These are phyloP conservation scores for Tupiocoris notatus DNA, from an alignment of 2,888 invertebrate genomes.

Conservation along the genomic window DNA sequence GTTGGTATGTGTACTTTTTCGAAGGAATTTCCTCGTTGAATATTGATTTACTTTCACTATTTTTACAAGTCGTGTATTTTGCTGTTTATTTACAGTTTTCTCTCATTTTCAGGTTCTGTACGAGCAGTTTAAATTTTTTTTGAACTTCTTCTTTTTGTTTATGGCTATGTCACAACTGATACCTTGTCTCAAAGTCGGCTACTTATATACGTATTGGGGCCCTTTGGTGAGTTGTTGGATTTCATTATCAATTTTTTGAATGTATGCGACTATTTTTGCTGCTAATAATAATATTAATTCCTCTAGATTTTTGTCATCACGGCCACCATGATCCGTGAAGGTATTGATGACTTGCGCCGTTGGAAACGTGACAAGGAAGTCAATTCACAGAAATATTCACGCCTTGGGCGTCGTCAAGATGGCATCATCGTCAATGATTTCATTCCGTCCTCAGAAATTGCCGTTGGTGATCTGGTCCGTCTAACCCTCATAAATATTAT, in stretches of 20 bases:
- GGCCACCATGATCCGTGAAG: conserved; percentile 95
- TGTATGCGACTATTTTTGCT: too few relatives aligned
- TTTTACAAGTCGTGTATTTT: too few relatives aligned
- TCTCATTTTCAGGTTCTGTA: conserved; percentile 69
- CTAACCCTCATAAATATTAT: too few relatives aligned
- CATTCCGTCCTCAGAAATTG: conserved; percentile 82
- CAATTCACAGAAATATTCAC: conserved; percentile 88
- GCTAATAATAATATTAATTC: too few relatives aligned
- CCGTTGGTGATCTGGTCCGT: conserved; percentile 73
- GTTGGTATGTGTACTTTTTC: conserved; percentile 54
- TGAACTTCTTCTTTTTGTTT: conserved; percentile 95
- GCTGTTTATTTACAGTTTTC: neutral
- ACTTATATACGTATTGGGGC: conserved; percentile 99
- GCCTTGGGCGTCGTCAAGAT: conserved; percentile 64
- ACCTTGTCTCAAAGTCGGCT: conserved; percentile 92
- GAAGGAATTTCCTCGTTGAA: neutral
- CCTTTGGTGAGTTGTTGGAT: conserved; percentile 67
- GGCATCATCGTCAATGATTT: conserved; percentile 63
- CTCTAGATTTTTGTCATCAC: conserved; percentile 80
- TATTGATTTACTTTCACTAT: neutral
- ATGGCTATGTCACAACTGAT: conserved; percentile 99
- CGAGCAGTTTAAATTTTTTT: conserved; percentile 98
- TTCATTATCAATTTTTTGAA: too few relatives aligned
- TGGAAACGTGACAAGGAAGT: conserved; percentile 93
- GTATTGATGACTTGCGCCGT: conserved; percentile 91